Evolutionary conservation across 2,797 vertebrate genomes (phyloP).

Genomic region (Pantherophis vulpinus): DNA sequence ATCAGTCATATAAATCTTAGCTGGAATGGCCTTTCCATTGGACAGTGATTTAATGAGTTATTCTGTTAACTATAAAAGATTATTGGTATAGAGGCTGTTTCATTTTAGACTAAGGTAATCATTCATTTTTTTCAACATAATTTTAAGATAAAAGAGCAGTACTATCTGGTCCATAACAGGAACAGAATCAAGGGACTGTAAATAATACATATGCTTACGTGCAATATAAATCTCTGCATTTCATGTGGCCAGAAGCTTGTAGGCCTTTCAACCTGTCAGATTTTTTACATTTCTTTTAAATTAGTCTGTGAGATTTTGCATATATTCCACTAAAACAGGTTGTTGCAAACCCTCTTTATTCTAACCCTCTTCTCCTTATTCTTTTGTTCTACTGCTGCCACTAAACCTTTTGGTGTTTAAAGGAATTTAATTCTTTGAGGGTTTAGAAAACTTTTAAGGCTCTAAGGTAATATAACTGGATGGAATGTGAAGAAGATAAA

Average conservation of each 20-base stretch:
- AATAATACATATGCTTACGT: background rate
- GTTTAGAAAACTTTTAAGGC: background rate
- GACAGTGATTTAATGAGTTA: slow-evolving; percentile 30
- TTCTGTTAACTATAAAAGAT: slow-evolving; percentile 26
- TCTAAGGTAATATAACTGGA: background rate
- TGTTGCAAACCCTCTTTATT: background rate
- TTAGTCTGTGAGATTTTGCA: slow-evolving; percentile 10
- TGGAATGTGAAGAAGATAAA: background rate
- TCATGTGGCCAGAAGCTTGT: background rate
- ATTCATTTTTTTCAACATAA: slow-evolving; percentile 2
- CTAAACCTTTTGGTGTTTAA: background rate
- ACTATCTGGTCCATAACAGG: background rate
- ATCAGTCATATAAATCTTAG: slow-evolving; percentile 16
- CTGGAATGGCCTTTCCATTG: slow-evolving; percentile 32
- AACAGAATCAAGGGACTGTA: background rate
- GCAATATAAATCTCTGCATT: background rate
- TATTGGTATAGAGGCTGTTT: slow-evolving; percentile 17
- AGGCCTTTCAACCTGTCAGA: background rate
- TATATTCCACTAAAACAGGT: slow-evolving; percentile 8
- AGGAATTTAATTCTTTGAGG: background rate
- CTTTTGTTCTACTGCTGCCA: background rate
- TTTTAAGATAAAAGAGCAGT: background rate
- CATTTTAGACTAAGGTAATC: slow-evolving; percentile 9
- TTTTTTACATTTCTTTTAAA: background rate
- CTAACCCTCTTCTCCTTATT: background rate